Percentiles rank a stretch among this genome's conserved stretches.
These are phyloP conservation scores for Zingel zingel DNA, from an alignment of 2,113 vertebrate species.

Conservation along the genomic window DNA sequence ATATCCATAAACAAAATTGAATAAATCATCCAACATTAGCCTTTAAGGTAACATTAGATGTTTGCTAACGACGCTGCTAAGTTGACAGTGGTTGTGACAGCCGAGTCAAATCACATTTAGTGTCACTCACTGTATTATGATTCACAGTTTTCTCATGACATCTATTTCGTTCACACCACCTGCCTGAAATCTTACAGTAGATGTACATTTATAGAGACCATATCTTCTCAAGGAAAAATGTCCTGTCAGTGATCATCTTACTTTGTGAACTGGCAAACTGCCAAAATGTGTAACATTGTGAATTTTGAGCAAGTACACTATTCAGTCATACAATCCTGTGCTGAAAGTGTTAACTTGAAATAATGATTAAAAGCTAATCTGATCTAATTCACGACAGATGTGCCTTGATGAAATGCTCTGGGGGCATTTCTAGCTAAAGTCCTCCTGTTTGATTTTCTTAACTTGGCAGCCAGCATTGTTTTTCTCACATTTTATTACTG, in stretches of 20 bases:
- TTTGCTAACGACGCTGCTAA: constrained; percentile 35
- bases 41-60: neutral
- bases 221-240: neutral
- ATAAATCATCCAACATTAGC: neutral
- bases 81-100: constrained; percentile 44
- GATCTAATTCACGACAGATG: neutral
- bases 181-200: neutral
- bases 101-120: neutral
- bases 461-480: neutral
- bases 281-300: no score
- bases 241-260: neutral
- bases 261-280: neutral
- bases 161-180: neutral
- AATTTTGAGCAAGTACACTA: no score
- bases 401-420: neutral
- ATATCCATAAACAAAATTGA: no score
- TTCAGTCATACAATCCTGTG: neutral
- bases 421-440: neutral
- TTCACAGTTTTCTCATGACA: neutral
- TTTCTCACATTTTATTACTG: neutral
- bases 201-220: neutral
- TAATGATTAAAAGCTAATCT: neutral
- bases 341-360: neutral
- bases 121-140: neutral
- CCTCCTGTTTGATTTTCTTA: no score